Evolutionary conservation across 2,797 vertebrate species (phyloP), one percentile per base, ranked within the genome.

Genomic region (Pseudochirops cupreus): DNA sequence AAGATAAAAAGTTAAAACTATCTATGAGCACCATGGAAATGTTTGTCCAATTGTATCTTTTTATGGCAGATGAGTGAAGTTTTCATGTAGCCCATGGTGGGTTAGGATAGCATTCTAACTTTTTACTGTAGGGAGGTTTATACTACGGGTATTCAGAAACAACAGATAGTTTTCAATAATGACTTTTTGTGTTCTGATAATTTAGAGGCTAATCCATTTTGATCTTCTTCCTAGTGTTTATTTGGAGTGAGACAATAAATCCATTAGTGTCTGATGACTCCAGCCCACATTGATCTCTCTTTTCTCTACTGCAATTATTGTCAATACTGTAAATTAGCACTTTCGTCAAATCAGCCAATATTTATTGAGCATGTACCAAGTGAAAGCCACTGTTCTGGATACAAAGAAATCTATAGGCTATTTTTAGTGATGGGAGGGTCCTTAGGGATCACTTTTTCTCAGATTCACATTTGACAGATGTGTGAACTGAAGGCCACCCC

Each of bases 261-360:
- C 93, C 10, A 67, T 96, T 93, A 94, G 87, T 14, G 53, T 74
- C 29, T 90, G 92, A 31, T 57, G 29, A 31, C 91, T 26, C 87
- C 24, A 53, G 54, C 57, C 39, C 12, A 92, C 4, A 90, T 50
- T 55, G 14, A 90, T 74, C n/a, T 74, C 46, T 92, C 54, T 29
- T 58, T 92, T 87, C 91, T 55, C 24, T 94, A 12, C 26, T 94
- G 9, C 74, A 13, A 91, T 92, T 94, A 54, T 50, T 52, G 91
- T 9, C 29, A 56, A 14, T 92, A 92, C 39, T 87, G 50, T 1
- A 90, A 91, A 91, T n/a, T 92, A 95, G 92, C 56, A 89, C 91
- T 74, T 46, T 91, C 58, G 18, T 95, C 89, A 59, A 62, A 82
- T 5, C 57, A 74, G 39, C 6, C 94, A 6, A 12, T 50, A 50